A percentile compares a stretch with the other conserved stretches of the same genome.
Evolutionary conservation across 2,888 invertebrate species (phyloP).

Genomic region (Sinentomon sp.): DNA sequence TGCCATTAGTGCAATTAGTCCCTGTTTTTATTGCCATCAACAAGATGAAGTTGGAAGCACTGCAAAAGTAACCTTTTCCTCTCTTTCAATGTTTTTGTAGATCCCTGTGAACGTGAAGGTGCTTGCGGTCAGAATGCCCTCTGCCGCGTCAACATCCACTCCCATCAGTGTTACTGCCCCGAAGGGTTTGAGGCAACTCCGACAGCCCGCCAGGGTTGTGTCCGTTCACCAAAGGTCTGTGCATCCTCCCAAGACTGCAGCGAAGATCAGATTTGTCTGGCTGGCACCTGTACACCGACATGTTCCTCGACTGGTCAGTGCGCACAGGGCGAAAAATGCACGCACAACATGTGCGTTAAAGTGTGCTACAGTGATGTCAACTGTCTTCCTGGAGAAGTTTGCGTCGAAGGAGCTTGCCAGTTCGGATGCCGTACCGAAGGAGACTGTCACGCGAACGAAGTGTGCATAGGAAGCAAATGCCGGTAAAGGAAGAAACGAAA

Average conservation of each 20-base stretch:
- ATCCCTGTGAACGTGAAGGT: slow-evolving; percentile 46
- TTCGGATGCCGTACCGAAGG: slow-evolving; percentile 53
- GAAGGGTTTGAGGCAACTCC: slow-evolving; percentile 63
- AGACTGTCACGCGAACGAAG: slow-evolving; percentile 49
- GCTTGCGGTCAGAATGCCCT: slow-evolving; percentile 52
- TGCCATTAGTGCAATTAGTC: no score
- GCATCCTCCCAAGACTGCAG: slow-evolving; percentile 40
- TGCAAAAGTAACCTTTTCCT: no score
- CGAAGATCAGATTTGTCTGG: slow-evolving; percentile 43
- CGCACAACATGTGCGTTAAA: slow-evolving; percentile 42
- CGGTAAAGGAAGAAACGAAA: no score
- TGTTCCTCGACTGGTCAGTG: slow-evolving; percentile 40
- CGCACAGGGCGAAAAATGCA: slow-evolving; percentile 60
- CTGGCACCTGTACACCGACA: slow-evolving; percentile 44
- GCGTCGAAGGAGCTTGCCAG: slow-evolving; percentile 49
- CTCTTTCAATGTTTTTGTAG: no score
- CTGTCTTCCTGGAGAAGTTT: slow-evolving; percentile 66
- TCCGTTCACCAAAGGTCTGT: slow-evolving; percentile 46
- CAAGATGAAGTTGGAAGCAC: no score
- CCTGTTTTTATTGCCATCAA: no score
- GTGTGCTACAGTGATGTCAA: slow-evolving; percentile 70
- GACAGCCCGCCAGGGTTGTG: slow-evolving; percentile 62
- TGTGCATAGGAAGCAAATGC: slow-evolving; percentile 59
- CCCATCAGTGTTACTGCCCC: slow-evolving; percentile 39
- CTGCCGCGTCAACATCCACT: slow-evolving; percentile 24